These are phyloP conservation scores for Perognathus longimembris DNA, from an alignment of 2,113 vertebrate species.

Conservation along the genomic window DNA sequence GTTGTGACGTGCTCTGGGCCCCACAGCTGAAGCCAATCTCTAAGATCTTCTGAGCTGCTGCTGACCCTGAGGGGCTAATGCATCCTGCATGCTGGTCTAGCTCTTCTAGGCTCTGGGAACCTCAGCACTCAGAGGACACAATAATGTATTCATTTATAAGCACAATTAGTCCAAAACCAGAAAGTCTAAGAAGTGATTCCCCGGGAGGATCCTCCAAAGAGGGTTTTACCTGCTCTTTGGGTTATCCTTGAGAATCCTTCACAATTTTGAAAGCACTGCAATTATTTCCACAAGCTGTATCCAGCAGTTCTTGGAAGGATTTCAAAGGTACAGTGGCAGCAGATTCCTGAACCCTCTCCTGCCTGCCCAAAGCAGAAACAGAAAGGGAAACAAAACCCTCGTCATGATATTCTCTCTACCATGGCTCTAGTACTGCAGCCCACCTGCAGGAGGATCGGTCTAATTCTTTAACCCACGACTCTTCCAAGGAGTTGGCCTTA, in stretches of 20 bases:
- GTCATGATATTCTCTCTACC: not conserved
- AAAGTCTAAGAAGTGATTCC: conserved; percentile 23
- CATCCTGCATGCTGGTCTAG: not conserved
- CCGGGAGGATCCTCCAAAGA: conserved; percentile 43
- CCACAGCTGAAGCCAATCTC: not conserved
- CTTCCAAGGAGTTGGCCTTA: not conserved
- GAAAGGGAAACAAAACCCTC: conserved; percentile 15
- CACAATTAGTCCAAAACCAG: conserved; percentile 57
- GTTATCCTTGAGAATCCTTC: conserved; percentile 73
- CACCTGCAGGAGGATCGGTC: not conserved
- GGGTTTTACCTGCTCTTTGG: conserved; percentile 55
- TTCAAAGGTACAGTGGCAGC: conserved; percentile 57
- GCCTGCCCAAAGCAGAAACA: conserved; percentile 20
- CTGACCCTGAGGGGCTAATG: not conserved
- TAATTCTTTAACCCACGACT: not conserved
- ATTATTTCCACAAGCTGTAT: conserved; percentile 68
- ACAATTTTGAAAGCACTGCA: conserved; percentile 63
- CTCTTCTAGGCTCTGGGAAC: not conserved
- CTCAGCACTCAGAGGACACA: conserved; percentile 4
- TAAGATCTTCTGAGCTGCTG: not conserved
- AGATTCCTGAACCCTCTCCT: conserved; percentile 34
- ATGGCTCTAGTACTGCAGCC: not conserved
- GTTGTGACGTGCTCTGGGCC: not conserved
- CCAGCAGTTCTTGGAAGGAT: conserved; percentile 62
- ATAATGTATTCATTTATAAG: not conserved